Percentiles rank a stretch among this genome's conserved stretches.
Evolutionary conservation across 2,113 vertebrate genomes (phyloP).

Genomic region (Cyprinodon brontotheroides): DNA sequence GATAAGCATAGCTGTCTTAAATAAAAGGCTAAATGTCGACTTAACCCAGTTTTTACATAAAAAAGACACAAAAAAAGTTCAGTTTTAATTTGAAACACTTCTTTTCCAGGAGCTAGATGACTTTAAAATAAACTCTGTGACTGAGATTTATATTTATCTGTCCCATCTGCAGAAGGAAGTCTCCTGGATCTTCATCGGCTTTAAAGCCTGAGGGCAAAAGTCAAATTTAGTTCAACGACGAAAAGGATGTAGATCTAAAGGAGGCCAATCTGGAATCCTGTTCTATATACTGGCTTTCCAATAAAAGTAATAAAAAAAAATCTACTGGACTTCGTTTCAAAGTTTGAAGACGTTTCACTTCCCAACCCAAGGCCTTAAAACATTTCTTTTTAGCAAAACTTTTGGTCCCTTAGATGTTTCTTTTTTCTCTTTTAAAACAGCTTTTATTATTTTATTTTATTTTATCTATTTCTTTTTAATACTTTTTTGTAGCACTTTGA

Average conservation of each 20-base stretch:
- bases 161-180: slow-evolving; percentile 40
- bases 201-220: slow-evolving; percentile 60
- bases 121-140: slow-evolving; percentile 30
- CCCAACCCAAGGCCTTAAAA: too few species aligned
- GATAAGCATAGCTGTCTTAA: background rate
- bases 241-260: slow-evolving; percentile 50
- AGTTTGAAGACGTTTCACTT: too few species aligned
- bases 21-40: background rate
- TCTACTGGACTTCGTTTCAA: too few species aligned
- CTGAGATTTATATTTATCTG: slow-evolving; percentile 20
- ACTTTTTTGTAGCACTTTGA: too few species aligned
- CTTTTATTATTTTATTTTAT: too few species aligned
- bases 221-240: slow-evolving; percentile 58
- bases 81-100: background rate
- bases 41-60: background rate
- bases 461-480: too few species aligned
- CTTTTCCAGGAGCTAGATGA: slow-evolving; percentile 14
- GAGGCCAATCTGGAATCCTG: slow-evolving; percentile 21
- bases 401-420: too few species aligned
- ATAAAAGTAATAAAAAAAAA: too few species aligned
- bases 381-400: too few species aligned
- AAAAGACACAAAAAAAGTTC: background rate
- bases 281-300: slow-evolving; percentile 17
- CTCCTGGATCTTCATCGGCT: slow-evolving; percentile 31
- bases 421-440: too few species aligned